Conservation (phyloP, 2,113 vertebrate species). For the Antechinus stuartii region DNA sequence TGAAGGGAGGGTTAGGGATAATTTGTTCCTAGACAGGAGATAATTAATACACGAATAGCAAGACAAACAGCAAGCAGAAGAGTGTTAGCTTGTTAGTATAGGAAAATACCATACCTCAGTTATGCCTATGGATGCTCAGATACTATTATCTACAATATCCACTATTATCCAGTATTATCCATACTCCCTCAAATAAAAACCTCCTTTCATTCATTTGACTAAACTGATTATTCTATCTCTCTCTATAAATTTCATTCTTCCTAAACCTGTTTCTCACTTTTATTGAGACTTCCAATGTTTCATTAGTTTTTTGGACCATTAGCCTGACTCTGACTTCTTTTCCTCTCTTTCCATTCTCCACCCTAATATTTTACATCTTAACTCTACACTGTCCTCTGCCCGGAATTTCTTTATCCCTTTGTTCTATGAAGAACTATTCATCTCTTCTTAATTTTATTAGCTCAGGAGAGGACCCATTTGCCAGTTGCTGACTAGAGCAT, state of each 20-base stretch:
- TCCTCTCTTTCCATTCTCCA: background rate
- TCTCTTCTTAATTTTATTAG: background rate
- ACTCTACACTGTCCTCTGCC: background rate
- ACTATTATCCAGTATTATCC: background rate
- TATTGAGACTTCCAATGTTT: background rate
- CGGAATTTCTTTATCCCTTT: background rate
- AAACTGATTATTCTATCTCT: background rate
- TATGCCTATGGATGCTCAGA: background rate
- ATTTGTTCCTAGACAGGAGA: background rate
- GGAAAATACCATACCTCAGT: background rate
- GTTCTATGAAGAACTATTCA: background rate
- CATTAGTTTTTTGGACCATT: background rate
- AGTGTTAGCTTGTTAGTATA: background rate
- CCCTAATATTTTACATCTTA: background rate
- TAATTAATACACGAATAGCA: background rate
- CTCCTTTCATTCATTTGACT: background rate
- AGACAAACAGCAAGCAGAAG: too few relatives aligned
- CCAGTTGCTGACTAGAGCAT: background rate
- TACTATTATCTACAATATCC: background rate
- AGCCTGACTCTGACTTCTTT: background rate
- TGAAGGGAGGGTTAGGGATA: background rate
- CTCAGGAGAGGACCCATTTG: background rate
- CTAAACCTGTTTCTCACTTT: background rate
- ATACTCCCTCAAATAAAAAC: background rate
- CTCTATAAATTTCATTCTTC: background rate